These are phyloP conservation scores for Beroe forskalii DNA, from an alignment of 37 sponge, comb jelly and placozoan genomes.

Conservation along the genomic window DNA sequence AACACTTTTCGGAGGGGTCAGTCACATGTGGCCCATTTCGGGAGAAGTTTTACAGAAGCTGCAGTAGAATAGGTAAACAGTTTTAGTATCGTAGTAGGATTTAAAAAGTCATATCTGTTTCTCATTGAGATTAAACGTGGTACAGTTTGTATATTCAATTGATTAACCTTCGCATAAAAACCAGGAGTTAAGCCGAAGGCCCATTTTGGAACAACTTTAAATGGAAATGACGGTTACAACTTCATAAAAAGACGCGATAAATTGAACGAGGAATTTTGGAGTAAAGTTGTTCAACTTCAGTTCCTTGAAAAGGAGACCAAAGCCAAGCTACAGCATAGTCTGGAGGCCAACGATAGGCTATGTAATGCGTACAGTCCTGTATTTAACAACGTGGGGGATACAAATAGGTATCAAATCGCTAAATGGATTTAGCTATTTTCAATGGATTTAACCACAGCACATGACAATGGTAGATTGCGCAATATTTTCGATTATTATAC, in stretches of 20 bases:
- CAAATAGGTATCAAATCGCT: background rate
- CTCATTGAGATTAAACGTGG: background rate
- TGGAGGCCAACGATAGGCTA: background rate
- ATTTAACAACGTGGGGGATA: background rate
- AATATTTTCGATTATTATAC: background rate
- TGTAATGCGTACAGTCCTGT: background rate
- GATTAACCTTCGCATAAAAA: no score
- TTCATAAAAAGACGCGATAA: slow-evolving; percentile 5
- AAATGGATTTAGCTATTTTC: background rate
- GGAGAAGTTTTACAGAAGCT: background rate
- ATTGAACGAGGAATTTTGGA: background rate
- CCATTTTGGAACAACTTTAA: slow-evolving; percentile 11
- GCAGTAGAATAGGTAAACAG: background rate
- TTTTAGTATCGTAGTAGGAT: no score
- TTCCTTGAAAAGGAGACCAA: background rate
- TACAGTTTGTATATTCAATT: background rate
- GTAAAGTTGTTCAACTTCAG: background rate
- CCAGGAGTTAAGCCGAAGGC: background rate
- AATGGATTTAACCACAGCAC: no score
- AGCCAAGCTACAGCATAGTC: background rate
- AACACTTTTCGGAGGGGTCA: background rate
- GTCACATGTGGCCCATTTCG: background rate
- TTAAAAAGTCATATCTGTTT: background rate
- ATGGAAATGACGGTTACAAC: background rate
- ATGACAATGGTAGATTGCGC: no score